phyloP scores from a whole-genome alignment of 2,797 vertebrate species.

The Podarcis lilfordi region DNA sequence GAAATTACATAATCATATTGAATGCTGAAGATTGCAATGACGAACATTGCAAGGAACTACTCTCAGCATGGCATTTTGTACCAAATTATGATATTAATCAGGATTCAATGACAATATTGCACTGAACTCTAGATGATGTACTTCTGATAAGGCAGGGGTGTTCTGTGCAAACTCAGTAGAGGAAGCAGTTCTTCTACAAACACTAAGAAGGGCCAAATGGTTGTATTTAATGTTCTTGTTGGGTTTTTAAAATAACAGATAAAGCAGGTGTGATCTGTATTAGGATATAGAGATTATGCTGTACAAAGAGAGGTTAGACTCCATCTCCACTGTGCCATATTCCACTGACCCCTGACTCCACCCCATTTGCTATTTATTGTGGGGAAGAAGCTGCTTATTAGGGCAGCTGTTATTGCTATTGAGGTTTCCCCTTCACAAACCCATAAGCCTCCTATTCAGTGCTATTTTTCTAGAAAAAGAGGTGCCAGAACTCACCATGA shows the following conservation, averaged over 20 bases:
- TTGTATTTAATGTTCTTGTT: not conserved
- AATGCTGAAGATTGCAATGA: not conserved
- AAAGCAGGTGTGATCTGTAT: not conserved
- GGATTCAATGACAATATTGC: constrained; percentile 18
- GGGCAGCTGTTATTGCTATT: not conserved
- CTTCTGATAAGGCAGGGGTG: not conserved
- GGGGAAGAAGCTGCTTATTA: not conserved
- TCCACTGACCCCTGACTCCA: no score
- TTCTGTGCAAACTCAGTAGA: not conserved
- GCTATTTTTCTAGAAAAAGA: no score
- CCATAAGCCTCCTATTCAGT: not conserved
- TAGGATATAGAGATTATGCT: not conserved
- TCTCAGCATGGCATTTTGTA: constrained; percentile 14
- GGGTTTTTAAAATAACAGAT: not conserved
- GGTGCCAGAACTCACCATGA: no score
- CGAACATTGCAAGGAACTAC: not conserved
- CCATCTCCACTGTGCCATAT: not conserved
- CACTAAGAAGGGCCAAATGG: not conserved
- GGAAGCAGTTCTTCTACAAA: not conserved
- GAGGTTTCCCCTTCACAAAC: not conserved
- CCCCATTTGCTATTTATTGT: not conserved
- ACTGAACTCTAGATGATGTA: not conserved
- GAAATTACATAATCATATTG: constrained; percentile 9
- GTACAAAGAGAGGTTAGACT: not conserved
- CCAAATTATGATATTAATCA: not conserved